phyloP scores from a whole-genome alignment of 2,113 vertebrate genomes.

The Caranx melampygus region DNA sequence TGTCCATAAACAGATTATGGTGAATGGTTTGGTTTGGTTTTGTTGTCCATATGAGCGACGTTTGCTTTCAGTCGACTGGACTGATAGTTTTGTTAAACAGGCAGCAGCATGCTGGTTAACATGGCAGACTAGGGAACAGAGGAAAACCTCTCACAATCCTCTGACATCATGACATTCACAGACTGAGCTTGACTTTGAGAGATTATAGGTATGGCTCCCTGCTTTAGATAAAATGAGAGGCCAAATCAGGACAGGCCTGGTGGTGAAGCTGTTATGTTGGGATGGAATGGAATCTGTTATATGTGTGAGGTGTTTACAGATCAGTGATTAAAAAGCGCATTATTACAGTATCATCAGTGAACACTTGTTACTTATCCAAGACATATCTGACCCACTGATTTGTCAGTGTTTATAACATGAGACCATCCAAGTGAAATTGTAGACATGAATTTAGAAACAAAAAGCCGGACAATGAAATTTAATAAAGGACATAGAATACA shows the following conservation, averaged over 20 bases:
- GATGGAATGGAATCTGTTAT: background rate
- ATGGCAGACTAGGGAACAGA: background rate
- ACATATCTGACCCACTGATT: background rate
- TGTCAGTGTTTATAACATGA: background rate
- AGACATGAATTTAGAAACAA: background rate
- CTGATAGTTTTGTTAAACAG: background rate
- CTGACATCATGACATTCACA: constrained; percentile 18
- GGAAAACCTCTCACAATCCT: background rate
- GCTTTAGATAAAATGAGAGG: background rate
- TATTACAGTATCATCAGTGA: too few relatives aligned
- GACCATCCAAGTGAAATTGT: background rate
- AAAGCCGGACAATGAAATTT: too few relatives aligned
- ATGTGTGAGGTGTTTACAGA: background rate
- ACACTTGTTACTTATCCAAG: too few relatives aligned
- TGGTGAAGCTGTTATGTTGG: background rate
- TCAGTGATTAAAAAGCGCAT: background rate
- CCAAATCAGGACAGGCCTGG: background rate
- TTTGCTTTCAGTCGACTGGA: constrained; percentile 3
- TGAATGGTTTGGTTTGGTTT: constrained; percentile 7
- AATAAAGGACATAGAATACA: too few relatives aligned
- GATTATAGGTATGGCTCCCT: constrained; percentile 3
- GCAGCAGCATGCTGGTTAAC: background rate
- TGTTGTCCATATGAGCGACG: background rate
- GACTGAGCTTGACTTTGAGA: background rate
- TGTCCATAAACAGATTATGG: constrained; percentile 3